Percentiles rank a stretch among this genome's conserved stretches.
phyloP scores from a whole-genome alignment of 2,797 vertebrate species.

The Florisuga fusca region DNA sequence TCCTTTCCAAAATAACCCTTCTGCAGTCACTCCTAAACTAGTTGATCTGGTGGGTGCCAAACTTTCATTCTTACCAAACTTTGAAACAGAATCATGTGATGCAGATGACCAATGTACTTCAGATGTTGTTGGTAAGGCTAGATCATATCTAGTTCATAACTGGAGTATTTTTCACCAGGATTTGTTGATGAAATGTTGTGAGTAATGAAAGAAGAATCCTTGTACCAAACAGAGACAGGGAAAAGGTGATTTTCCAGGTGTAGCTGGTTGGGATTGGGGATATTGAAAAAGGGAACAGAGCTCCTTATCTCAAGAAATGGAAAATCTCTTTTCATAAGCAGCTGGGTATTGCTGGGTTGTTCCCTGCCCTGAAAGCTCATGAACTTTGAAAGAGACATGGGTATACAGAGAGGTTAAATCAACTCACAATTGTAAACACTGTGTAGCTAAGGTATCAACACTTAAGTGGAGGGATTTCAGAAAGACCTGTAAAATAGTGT shows the following conservation, averaged over 20 bases:
- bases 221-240: rapidly evolving
- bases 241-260: neutral
- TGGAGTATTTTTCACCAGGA: neutral
- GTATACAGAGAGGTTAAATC: neutral
- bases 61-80: neutral
- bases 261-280: neutral
- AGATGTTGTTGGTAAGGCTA: neutral
- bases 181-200: neutral
- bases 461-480: neutral
- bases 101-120: neutral
- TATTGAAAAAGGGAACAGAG: neutral
- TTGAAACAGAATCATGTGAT: neutral
- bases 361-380: neutral
- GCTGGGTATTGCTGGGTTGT: neutral
- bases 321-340: neutral
- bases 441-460: neutral
- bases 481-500: neutral
- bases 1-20: neutral
- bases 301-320: neutral
- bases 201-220: neutral
- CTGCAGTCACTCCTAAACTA: neutral
- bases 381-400: neutral
- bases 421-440: rapidly evolving
- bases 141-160: neutral
- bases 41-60: neutral